Conservation (phyloP, 2,797 vertebrate genomes). For the Falco novaeseelandiae region DNA sequence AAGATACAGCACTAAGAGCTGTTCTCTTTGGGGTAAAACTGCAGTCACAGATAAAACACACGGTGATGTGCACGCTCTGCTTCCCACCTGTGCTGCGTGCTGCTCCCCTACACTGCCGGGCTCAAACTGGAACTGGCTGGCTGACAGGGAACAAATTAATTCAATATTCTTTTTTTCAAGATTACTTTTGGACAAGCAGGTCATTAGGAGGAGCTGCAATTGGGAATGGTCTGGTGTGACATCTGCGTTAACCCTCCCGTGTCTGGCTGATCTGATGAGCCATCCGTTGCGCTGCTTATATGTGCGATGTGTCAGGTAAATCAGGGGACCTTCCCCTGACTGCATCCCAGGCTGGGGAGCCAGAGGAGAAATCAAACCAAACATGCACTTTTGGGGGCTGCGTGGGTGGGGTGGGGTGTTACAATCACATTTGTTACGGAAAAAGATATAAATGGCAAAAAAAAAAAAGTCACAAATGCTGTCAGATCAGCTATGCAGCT, state of each 20-base stretch:
- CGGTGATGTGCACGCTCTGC: not conserved
- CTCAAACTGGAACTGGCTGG: not conserved
- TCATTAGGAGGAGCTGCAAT: not conserved
- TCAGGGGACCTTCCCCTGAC: not conserved
- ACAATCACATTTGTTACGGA: not conserved
- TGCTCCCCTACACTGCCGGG: not conserved
- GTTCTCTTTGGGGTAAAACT: not conserved
- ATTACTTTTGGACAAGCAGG: not conserved
- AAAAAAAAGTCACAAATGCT: not conserved
- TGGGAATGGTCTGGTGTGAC: not conserved
- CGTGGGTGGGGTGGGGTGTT: too few relatives aligned
- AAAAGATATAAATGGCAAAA: not conserved
- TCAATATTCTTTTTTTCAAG: not conserved
- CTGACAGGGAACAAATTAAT: not conserved
- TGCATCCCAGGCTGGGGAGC: not conserved
- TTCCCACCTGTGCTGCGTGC: not conserved
- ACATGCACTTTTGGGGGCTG: not conserved
- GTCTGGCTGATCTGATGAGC: not conserved
- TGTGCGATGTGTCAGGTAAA: not conserved
- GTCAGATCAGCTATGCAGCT: not conserved
- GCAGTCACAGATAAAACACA: not conserved
- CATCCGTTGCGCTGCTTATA: rapidly evolving
- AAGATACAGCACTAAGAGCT: not conserved
- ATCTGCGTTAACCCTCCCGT: not conserved
- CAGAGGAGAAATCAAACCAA: not conserved